Evolutionary conservation across 2,113 vertebrate genomes (phyloP).

Genomic region (Rhinoderma darwinii): DNA sequence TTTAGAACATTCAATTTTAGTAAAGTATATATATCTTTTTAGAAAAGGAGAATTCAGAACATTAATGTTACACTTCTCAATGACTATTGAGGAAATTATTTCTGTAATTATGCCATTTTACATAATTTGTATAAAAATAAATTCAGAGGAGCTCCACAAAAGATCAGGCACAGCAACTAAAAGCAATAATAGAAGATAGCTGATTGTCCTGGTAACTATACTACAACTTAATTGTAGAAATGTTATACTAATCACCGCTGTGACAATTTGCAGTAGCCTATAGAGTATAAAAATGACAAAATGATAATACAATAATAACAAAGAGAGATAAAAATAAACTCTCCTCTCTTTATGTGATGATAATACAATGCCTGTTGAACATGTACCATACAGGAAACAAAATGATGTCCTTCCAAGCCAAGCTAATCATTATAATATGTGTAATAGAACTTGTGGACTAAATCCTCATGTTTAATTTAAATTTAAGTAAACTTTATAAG

Average conservation of each 20-base stretch:
- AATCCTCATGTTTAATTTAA: too few relatives aligned
- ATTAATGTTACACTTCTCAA: background rate
- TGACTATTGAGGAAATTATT: conserved; percentile 20
- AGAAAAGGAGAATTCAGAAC: background rate
- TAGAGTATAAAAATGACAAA: background rate
- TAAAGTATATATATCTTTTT: background rate
- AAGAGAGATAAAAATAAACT: background rate
- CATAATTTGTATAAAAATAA: conserved; percentile 4
- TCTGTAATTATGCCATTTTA: background rate
- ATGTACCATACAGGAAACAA: too few relatives aligned
- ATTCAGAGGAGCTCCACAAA: background rate
- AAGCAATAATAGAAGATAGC: conserved; percentile 2
- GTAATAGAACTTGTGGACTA: too few relatives aligned
- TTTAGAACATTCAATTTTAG: background rate
- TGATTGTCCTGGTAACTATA: background rate
- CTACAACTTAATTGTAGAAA: background rate
- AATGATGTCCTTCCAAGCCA: too few relatives aligned
- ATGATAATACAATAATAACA: background rate
- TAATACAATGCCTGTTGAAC: too few relatives aligned
- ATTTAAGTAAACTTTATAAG: too few relatives aligned
- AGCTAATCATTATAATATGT: too few relatives aligned
- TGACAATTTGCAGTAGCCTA: background rate
- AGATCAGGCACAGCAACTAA: background rate
- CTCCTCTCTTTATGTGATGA: too few relatives aligned
- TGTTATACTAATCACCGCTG: background rate